phyloP scores from a whole-genome alignment of 2,888 invertebrate species.

The Cartodere bifasciata region DNA sequence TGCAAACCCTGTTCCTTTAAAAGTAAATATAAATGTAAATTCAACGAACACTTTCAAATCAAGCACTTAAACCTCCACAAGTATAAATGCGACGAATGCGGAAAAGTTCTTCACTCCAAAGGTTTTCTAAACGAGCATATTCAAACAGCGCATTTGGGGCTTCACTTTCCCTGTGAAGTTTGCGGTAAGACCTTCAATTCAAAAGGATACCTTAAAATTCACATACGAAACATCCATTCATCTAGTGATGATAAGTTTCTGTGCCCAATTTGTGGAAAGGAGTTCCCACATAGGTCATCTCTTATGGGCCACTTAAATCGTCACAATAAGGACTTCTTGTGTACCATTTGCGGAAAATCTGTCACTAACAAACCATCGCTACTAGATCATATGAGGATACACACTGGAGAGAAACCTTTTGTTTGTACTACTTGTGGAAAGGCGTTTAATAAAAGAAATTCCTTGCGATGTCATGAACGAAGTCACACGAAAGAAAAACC shows the following conservation, averaged over 20 bases:
- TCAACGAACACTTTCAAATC: no score
- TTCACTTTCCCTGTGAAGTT: slow-evolving; percentile 31
- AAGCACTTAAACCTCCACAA: no score
- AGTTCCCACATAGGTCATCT: slow-evolving; percentile 11
- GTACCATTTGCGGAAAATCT: slow-evolving; percentile 36
- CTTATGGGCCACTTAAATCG: slow-evolving; percentile 13
- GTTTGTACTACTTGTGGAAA: slow-evolving; percentile 33
- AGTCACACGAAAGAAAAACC: slow-evolving; percentile 39
- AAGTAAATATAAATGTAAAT: no score
- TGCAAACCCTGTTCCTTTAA: no score
- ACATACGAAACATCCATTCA: no score
- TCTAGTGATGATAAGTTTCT: slow-evolving; percentile 9
- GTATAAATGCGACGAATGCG: slow-evolving; percentile 25
- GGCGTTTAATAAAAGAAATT: slow-evolving; percentile 22
- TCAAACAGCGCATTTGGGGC: slow-evolving; percentile 14
- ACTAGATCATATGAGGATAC: slow-evolving; percentile 34
- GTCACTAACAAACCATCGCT: slow-evolving; percentile 41
- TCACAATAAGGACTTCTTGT: slow-evolving; percentile 19
- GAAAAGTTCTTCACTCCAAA: slow-evolving; percentile 11
- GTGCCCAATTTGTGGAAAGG: slow-evolving; percentile 16
- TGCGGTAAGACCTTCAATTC: slow-evolving; percentile 23
- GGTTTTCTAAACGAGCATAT: slow-evolving; percentile 14
- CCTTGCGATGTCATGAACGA: slow-evolving; percentile 21
- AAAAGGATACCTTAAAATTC: slow-evolving; percentile 23
- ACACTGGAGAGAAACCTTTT: slow-evolving; percentile 38